Base-by-base conservation (phyloP, 2,888 invertebrate species). In the Drosophila siamana region DNA sequence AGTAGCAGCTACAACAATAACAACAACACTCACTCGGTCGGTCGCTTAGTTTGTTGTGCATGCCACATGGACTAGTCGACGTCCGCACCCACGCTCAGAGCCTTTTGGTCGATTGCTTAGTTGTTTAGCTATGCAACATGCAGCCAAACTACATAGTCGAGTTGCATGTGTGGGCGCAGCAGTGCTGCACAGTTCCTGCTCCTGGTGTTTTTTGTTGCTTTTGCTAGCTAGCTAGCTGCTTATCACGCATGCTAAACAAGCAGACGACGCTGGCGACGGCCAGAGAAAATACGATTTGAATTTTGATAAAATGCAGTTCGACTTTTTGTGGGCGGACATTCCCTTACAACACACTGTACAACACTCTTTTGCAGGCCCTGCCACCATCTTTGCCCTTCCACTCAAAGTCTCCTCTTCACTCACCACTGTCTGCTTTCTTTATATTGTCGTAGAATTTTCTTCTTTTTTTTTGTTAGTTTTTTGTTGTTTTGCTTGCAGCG, bases 221-320 rank as follows among this genome's bases (percentile, higher is more conserved):
- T 24, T 24, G 24, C 26, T 26, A 26, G 26, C 26, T 26, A n/a
- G 74, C 73, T 66, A 46, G 72, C 78, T 84, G 80, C 78, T 83
- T 87, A 82, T 86, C 80, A 85, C 75, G 78, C 75, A 86, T 86
- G 87, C 85, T 78, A 80, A 87, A 77, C 85, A 86, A 79, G 80
- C 73, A 83, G 71, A 69, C 78, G 74, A 57, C 75, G 67, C 40
- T 59, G 61, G 41, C 51, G 54, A 66, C 67, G 65, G 43, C 59
- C 56, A 70, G 66, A 72, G 70, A 79, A 78, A 78, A 74, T 78
- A 75, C 71, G 74, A 82, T 88, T 88, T 88, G 84, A 86, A 82
- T 88, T 87, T 82, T 86, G 86, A 87, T 88, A 86, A 83, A 86
- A 78, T 83, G 80, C 73, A 78, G 78, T 74, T 74, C 69, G 76